These are phyloP conservation scores for Gymnocephalus cernua DNA, from an alignment of 2,113 vertebrate genomes.

Conservation along the genomic window DNA sequence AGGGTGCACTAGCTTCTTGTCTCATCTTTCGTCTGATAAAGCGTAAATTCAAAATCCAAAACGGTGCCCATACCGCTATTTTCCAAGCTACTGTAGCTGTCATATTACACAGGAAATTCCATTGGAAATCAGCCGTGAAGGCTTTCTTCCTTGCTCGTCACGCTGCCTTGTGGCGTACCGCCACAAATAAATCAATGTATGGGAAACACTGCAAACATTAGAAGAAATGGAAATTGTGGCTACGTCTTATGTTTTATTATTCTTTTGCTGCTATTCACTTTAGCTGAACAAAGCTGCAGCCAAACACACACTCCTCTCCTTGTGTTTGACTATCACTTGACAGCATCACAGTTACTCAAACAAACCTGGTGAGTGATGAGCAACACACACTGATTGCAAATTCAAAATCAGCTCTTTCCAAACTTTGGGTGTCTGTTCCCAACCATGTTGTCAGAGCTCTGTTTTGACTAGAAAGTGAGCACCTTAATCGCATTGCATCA, in stretches of 20 bases:
- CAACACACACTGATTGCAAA: not conserved
- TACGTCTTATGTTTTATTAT: not conserved
- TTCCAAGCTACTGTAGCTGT: too few relatives aligned
- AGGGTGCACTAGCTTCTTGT: too few relatives aligned
- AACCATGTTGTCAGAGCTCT: not conserved
- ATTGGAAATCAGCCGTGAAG: too few relatives aligned
- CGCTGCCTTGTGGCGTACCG: too few relatives aligned
- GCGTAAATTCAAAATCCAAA: too few relatives aligned
- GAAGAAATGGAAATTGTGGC: not conserved
- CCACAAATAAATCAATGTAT: too few relatives aligned
- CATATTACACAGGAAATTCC: too few relatives aligned
- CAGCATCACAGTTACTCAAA: conserved; percentile 20
- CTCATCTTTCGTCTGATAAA: too few relatives aligned
- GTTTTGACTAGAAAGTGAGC: conserved; percentile 1
- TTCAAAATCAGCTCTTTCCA: not conserved
- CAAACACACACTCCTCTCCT: not conserved
- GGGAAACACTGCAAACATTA: not conserved
- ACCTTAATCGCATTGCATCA: conserved; percentile 17
- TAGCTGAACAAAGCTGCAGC: not conserved
- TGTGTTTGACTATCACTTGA: not conserved
- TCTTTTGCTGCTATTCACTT: not conserved
- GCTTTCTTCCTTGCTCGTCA: too few relatives aligned
- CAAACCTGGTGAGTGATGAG: not conserved
- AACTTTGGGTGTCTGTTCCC: not conserved
- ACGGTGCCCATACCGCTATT: too few relatives aligned